These are phyloP conservation scores for Andrena bicolor DNA, from an alignment of 2,888 invertebrate genomes.

Conservation along the genomic window DNA sequence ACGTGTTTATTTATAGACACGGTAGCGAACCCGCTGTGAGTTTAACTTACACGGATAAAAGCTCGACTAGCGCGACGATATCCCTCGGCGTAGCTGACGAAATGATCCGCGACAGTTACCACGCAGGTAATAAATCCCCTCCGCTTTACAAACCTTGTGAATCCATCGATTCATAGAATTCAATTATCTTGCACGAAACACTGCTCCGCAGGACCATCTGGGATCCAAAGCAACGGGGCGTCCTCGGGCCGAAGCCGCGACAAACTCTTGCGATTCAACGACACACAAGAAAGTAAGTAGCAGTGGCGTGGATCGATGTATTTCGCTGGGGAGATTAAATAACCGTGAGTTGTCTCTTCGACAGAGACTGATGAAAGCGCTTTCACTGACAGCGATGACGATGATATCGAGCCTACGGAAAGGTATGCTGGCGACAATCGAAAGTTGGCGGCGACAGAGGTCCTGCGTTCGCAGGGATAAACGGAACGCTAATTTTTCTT, in stretches of 20 bases:
- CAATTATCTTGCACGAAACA: not conserved
- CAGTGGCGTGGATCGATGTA: slow-evolving; percentile 14
- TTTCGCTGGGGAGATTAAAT: slow-evolving; percentile 14
- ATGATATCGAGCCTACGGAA: slow-evolving; percentile 73
- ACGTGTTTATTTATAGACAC: slow-evolving; percentile 80
- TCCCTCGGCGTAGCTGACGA: slow-evolving; percentile 86
- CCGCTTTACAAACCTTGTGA: not conserved
- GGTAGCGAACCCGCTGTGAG: slow-evolving; percentile 88
- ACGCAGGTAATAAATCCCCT: slow-evolving; percentile 75
- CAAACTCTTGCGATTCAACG: slow-evolving; percentile 59
- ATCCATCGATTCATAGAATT: not conserved
- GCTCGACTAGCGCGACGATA: slow-evolving; percentile 88
- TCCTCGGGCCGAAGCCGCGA: slow-evolving; percentile 74
- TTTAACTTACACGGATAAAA: slow-evolving; percentile 88
- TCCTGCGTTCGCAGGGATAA: not conserved
- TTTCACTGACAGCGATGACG: slow-evolving; percentile 83
- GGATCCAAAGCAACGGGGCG: slow-evolving; percentile 68
- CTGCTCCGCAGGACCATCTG: slow-evolving; percentile 77
- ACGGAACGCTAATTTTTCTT: not conserved
- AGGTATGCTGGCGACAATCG: slow-evolving; percentile 53
- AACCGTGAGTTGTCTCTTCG: slow-evolving; percentile 28
- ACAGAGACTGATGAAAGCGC: slow-evolving; percentile 81
- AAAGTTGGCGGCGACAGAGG: not conserved
- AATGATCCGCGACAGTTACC: slow-evolving; percentile 82
- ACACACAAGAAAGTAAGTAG: slow-evolving; percentile 77